These are phyloP conservation scores for Leuciscus idus DNA, from an alignment of 2,113 vertebrate species.

Conservation along the genomic window DNA sequence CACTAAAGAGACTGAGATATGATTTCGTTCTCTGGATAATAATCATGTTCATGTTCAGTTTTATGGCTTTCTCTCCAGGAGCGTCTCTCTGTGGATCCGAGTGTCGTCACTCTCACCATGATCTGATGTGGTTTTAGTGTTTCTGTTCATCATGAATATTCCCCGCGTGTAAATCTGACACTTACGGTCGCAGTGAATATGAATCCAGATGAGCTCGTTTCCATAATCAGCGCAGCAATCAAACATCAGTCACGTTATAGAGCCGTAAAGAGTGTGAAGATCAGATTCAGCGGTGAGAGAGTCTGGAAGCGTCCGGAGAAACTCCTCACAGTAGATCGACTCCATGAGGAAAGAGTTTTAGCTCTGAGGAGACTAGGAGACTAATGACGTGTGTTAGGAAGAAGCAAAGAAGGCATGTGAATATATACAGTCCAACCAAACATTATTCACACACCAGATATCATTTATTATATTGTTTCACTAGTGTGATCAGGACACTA, in stretches of 20 bases:
- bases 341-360: too few relatives aligned
- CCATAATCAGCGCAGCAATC: not conserved
- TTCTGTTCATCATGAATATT: not conserved
- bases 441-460: too few relatives aligned
- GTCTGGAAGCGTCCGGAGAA: too few relatives aligned
- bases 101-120: not conserved
- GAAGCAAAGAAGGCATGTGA: too few relatives aligned
- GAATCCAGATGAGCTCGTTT: constrained; percentile 1
- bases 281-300: not conserved
- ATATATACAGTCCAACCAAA: too few relatives aligned
- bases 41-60: not conserved
- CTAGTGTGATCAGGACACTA: too few relatives aligned
- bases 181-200: not conserved
- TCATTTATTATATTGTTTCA: too few relatives aligned
- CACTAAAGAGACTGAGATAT: not conserved
- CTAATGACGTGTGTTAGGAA: too few relatives aligned
- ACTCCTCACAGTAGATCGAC: too few relatives aligned
- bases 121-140: not conserved
- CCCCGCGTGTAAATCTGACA: not conserved
- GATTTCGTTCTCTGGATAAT: not conserved
- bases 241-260: not conserved
- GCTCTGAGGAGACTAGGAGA: too few relatives aligned
- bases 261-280: not conserved
- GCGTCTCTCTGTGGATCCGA: too few relatives aligned
- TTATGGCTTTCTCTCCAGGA: not conserved